Evolutionary conservation across 1,140 invertebrate genomes (phyloP).

Genomic region (Nephotettix cincticeps): DNA sequence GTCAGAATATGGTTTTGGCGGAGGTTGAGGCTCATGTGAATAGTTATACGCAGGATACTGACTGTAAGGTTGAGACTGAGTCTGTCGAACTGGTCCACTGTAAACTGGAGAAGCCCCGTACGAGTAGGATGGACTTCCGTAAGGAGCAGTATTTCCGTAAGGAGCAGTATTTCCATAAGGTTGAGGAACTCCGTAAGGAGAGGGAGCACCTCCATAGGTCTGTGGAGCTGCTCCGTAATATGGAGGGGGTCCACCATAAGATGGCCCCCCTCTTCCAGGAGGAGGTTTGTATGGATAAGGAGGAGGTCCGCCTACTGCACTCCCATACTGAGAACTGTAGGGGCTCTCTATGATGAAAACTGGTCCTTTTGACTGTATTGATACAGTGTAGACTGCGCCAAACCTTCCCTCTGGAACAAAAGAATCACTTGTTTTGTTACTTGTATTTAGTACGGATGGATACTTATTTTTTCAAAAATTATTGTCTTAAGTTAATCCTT

Average conservation of each 20-base stretch:
- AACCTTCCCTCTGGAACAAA: not conserved
- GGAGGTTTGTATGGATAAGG: not conserved
- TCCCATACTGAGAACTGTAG: not conserved
- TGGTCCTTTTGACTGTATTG: not conserved
- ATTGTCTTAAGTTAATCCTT: too few relatives aligned
- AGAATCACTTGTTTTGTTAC: too few relatives aligned
- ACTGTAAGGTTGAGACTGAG: too few relatives aligned
- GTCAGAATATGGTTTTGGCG: not conserved
- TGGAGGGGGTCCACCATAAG: not conserved
- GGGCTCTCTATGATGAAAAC: constrained; percentile 2
- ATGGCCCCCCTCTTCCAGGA: not conserved
- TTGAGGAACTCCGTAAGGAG: not conserved
- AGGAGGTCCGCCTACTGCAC: not conserved
- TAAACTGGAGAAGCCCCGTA: too few relatives aligned
- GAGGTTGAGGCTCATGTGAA: not conserved
- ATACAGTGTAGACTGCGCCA: not conserved
- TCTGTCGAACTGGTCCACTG: too few relatives aligned
- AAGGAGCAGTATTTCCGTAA: too few relatives aligned
- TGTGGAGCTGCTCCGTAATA: too few relatives aligned
- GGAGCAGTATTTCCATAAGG: not conserved
- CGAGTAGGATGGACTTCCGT: too few relatives aligned
- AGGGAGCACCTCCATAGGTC: too few relatives aligned
- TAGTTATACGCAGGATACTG: not conserved
- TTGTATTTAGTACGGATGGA: too few relatives aligned
- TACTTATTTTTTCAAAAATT: too few relatives aligned